Conservation (phyloP, 2,888 invertebrate species). For the Archips crataeganus region DNA sequence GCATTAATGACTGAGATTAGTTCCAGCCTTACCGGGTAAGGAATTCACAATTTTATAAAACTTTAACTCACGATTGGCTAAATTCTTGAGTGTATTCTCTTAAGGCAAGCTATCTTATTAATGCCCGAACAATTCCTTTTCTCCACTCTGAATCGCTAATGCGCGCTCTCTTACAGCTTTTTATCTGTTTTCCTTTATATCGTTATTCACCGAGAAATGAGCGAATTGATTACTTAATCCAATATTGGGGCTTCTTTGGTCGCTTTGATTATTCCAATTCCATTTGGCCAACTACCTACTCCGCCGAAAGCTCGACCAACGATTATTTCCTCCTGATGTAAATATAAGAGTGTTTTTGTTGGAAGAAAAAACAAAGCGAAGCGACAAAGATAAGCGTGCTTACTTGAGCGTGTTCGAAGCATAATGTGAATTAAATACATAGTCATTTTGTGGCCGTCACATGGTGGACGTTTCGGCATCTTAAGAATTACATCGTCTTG, state of each 20-base stretch:
- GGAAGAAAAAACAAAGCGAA: constrained; percentile 14
- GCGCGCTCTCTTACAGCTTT: constrained; percentile 44
- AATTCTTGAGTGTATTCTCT: background rate
- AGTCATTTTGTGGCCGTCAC: background rate
- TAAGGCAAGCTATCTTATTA: constrained; percentile 17
- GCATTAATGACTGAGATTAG: background rate
- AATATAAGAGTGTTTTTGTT: constrained; percentile 31
- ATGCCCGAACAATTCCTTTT: constrained; percentile 28
- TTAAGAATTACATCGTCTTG: too few relatives aligned
- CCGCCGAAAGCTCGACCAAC: constrained; percentile 27
- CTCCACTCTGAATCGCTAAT: constrained; percentile 43
- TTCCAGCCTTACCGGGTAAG: background rate
- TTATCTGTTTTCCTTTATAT: constrained; percentile 48
- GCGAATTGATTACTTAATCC: constrained; percentile 59
- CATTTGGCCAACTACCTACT: constrained; percentile 43
- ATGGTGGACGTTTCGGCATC: background rate
- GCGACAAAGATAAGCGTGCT: background rate
- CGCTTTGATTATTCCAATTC: constrained; percentile 53
- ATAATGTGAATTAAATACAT: background rate
- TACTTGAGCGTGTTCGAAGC: background rate
- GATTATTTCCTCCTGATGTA: constrained; percentile 34
- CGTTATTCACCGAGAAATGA: constrained; percentile 53
- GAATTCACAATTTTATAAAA: background rate
- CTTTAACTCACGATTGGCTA: background rate
- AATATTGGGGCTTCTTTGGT: constrained; percentile 53